These are phyloP conservation scores for Drosophila lutescens DNA, from an alignment of 2,888 invertebrate genomes.

Conservation along the genomic window DNA sequence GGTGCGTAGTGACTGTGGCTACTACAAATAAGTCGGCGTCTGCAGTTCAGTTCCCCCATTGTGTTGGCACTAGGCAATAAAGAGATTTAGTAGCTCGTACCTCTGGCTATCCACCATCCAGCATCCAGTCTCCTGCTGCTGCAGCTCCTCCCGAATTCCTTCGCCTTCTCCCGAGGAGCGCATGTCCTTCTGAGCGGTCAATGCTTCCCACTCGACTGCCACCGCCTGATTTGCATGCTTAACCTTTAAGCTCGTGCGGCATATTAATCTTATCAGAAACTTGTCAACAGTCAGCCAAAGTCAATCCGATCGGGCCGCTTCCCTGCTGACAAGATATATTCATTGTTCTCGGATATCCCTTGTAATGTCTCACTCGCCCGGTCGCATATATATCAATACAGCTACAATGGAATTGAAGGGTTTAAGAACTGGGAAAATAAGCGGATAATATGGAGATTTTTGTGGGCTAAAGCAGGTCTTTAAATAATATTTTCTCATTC, in stretches of 20 bases:
- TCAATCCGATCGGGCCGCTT: slow-evolving; percentile 44
- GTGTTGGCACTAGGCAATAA: slow-evolving; percentile 54
- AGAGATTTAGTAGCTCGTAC: slow-evolving; percentile 76
- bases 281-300: slow-evolving; percentile 70
- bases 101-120: slow-evolving; percentile 2
- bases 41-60: slow-evolving; percentile 45
- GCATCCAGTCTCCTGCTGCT: slow-evolving; percentile 22
- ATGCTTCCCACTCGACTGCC: slow-evolving; percentile 44
- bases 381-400: slow-evolving; percentile 6
- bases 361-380: slow-evolving; percentile 29
- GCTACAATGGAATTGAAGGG: neutral
- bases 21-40: slow-evolving; percentile 71
- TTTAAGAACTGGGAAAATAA: neutral
- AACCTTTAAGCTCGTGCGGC: slow-evolving; percentile 59
- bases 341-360: slow-evolving; percentile 55
- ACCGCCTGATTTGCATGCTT: slow-evolving; percentile 67
- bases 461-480: neutral
- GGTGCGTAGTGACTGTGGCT: slow-evolving; percentile 51
- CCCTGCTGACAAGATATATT: slow-evolving; percentile 65
- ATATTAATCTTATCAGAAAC: slow-evolving; percentile 80
- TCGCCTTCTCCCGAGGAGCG: neutral
- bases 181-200: slow-evolving; percentile 77
- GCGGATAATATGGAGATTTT: neutral
- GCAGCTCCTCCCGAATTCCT: slow-evolving; percentile 35
- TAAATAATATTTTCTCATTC: neutral